These are phyloP conservation scores for Gerris lacustris DNA, from an alignment of 2,888 invertebrate genomes.

Conservation along the genomic window DNA sequence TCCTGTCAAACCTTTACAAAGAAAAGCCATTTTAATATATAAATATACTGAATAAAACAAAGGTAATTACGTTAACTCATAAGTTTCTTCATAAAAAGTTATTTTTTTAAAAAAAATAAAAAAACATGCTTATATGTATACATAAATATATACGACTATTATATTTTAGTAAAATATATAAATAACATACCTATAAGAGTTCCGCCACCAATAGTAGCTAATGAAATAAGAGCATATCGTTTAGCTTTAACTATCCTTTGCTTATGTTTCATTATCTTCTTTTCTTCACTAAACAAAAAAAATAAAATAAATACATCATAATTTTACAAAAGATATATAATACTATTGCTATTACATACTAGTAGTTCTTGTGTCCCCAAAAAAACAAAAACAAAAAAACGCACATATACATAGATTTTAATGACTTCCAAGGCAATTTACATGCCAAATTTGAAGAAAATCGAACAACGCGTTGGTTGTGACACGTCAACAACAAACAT, in stretches of 20 bases:
- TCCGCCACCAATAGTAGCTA: constrained; percentile 52
- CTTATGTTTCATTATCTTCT: constrained; percentile 29
- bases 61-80: neutral
- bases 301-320: neutral
- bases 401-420: too few relatives aligned
- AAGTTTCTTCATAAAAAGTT: too few relatives aligned
- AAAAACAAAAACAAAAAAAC: neutral
- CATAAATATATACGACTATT: neutral
- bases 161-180: neutral
- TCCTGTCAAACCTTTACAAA: constrained; percentile 42
- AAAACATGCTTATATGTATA: neutral
- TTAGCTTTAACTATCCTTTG: constrained; percentile 45
- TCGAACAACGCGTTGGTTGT: too few relatives aligned
- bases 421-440: too few relatives aligned
- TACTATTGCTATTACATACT: constrained; percentile 5
- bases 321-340: neutral
- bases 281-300: constrained; percentile 40
- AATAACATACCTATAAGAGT: constrained; percentile 42
- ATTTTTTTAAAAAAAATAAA: too few relatives aligned
- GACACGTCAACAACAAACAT: too few relatives aligned
- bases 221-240: constrained; percentile 49
- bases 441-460: too few relatives aligned
- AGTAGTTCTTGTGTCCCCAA: neutral
- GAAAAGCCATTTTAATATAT: neutral
- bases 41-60: neutral